Conservation (phyloP, 2,797 vertebrate genomes). For the Rallus crepitans region DNA sequence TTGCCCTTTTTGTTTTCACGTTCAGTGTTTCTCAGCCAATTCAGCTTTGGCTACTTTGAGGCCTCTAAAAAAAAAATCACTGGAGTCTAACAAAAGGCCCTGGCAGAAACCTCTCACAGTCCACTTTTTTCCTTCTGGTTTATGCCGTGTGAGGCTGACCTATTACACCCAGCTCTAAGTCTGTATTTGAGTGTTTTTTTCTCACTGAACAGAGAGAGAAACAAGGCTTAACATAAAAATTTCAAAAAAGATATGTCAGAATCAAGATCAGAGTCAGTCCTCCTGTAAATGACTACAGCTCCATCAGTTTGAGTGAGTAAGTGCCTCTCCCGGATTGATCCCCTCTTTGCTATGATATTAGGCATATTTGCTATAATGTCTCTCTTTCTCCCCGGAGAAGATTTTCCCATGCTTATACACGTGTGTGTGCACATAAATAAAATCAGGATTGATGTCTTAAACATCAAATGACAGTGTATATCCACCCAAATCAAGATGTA, state of each 20-base stretch:
- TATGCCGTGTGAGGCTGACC: not conserved
- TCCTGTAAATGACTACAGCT: not conserved
- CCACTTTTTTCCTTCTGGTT: not conserved
- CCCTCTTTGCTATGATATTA: not conserved
- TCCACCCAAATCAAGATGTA: slow-evolving; percentile 8
- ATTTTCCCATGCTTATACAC: not conserved
- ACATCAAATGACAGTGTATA: not conserved
- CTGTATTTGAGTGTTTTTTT: not conserved
- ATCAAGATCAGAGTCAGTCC: not conserved
- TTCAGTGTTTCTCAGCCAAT: not conserved
- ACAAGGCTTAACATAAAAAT: not conserved
- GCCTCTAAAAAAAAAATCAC: not conserved
- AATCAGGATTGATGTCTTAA: slow-evolving; percentile 7
- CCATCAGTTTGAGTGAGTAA: not conserved
- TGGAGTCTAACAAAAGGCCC: not conserved
- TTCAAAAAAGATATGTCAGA: not conserved
- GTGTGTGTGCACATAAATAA: not conserved
- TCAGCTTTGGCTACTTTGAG: not conserved
- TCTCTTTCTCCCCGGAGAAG: not conserved
- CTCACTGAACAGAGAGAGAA: not conserved
- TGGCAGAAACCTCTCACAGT: not conserved
- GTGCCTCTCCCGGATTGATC: not conserved
- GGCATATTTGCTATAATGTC: not conserved
- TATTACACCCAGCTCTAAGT: not conserved
- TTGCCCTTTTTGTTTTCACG: not conserved